Evolutionary conservation across 2,797 vertebrate species (phyloP).

Genomic region (Cossypha heuglini): DNA sequence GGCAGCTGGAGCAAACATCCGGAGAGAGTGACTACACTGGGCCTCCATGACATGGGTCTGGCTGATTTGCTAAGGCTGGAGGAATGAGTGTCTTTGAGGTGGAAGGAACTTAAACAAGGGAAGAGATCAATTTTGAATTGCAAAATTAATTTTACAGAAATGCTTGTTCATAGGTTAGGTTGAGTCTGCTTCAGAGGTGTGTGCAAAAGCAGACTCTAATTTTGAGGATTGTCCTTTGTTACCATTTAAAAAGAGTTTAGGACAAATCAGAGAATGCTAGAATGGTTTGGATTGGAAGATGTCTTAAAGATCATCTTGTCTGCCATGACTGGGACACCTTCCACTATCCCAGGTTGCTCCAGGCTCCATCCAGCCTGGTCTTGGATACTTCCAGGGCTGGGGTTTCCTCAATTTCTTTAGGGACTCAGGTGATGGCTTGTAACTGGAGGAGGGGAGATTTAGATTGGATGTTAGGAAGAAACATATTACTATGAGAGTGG

Average conservation of each 20-base stretch:
- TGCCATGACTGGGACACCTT: not conserved
- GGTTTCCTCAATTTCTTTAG: not conserved
- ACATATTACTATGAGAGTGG: not conserved
- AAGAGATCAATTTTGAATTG: not conserved
- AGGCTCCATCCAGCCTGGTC: not conserved
- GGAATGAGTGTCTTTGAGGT: not conserved
- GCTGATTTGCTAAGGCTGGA: not conserved
- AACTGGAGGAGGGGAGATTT: not conserved
- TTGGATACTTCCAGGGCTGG: not conserved
- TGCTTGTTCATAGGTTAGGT: not conserved
- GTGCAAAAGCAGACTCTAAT: not conserved
- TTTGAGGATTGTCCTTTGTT: not conserved
- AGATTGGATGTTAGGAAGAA: not conserved
- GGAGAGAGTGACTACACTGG: not conserved
- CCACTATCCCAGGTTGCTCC: not conserved
- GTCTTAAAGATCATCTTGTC: not conserved
- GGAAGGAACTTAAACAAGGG: not conserved
- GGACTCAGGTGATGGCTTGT: not conserved
- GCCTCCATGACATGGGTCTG: fast-evolving
- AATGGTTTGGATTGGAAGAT: not conserved
- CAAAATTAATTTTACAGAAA: not conserved
- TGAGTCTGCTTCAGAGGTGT: not conserved
- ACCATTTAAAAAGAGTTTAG: not conserved
- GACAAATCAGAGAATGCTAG: not conserved
- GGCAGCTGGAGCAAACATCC: not conserved